phyloP scores from a whole-genome alignment of 2,888 invertebrate species.

The Drepana falcataria region DNA sequence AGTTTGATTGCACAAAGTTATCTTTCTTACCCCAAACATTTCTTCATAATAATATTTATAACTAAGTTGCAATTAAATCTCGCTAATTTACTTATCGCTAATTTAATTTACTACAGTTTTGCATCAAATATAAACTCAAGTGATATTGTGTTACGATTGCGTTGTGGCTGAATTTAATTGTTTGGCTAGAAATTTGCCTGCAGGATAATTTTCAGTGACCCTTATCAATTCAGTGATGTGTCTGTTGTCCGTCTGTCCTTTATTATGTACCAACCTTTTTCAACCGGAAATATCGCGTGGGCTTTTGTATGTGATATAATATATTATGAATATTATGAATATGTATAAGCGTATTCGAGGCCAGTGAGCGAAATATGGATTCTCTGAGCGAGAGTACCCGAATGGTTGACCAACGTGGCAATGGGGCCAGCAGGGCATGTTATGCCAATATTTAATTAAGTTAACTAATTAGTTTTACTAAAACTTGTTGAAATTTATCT shows the following conservation, averaged over 20 bases:
- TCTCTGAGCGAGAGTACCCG: too few relatives aligned
- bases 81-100: too few relatives aligned
- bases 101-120: background rate
- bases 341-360: too few relatives aligned
- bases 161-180: constrained; percentile 21
- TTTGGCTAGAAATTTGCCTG: constrained; percentile 10
- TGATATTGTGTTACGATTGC: background rate
- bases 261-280: constrained; percentile 19
- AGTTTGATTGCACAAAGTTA: constrained; percentile 33
- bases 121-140: background rate
- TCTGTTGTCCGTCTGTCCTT: constrained; percentile 34
- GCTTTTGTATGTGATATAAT: too few relatives aligned
- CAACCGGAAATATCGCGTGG: constrained; percentile 16
- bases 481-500: too few relatives aligned
- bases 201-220: constrained; percentile 41
- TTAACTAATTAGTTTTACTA: too few relatives aligned
- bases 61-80: background rate
- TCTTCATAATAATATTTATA: background rate
- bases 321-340: too few relatives aligned
- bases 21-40: constrained; percentile 9
- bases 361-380: too few relatives aligned
- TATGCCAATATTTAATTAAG: too few relatives aligned
- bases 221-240: constrained; percentile 47
- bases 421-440: too few relatives aligned
- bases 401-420: too few relatives aligned